Percentiles rank a stretch among this genome's conserved stretches.
phyloP scores from a whole-genome alignment of 2,888 invertebrate genomes.

The Eurois occulta region DNA sequence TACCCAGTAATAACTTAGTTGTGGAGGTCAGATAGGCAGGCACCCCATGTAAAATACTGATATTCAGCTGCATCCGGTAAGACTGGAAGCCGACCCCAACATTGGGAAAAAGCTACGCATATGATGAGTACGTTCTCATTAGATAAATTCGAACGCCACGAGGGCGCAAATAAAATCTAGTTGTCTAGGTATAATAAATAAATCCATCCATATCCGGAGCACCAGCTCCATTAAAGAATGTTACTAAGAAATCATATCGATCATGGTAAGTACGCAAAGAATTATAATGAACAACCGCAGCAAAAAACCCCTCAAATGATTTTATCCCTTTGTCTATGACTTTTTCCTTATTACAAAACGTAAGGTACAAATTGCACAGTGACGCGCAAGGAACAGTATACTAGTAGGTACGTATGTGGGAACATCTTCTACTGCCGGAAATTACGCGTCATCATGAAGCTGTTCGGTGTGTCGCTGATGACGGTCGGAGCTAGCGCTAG shows the following conservation, averaged over 20 bases:
- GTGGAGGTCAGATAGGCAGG: too few relatives aligned
- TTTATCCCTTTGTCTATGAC: conserved; percentile 14
- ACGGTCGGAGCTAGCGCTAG: conserved; percentile 21
- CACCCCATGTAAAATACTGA: too few relatives aligned
- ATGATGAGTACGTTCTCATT: background rate
- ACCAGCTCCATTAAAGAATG: background rate
- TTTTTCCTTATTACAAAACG: conserved; percentile 35
- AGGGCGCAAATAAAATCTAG: background rate
- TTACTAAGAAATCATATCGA: background rate
- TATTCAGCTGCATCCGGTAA: too few relatives aligned
- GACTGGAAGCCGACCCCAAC: background rate
- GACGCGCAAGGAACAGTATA: background rate
- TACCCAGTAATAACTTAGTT: background rate
- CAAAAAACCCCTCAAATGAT: conserved; percentile 39
- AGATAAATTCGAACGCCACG: background rate
- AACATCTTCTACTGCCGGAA: background rate
- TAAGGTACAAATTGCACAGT: conserved; percentile 9
- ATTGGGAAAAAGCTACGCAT: background rate
- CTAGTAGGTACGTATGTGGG: background rate
- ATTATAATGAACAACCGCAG: conserved; percentile 8
- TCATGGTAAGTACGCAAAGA: background rate
- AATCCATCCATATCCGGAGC: background rate
- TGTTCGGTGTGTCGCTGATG: conserved; percentile 15
- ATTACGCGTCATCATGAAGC: conserved; percentile 39
- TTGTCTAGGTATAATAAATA: background rate